Evolutionary conservation across 23 tunicate genomes (phyloP).

Genomic region (Trididemnum nubilum): DNA sequence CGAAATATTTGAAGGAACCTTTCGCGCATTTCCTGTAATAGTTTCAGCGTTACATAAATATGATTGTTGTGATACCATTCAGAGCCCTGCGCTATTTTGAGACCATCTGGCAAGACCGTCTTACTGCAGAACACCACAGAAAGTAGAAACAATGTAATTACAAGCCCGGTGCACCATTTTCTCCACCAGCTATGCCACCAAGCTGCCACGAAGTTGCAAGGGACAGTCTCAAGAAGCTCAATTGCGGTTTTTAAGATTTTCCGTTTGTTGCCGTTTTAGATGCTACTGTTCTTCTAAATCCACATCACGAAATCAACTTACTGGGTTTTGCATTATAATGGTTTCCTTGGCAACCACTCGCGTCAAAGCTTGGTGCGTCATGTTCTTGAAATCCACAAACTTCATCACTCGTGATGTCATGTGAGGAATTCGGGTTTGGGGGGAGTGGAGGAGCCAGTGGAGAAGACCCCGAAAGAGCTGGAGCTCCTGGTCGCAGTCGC

Average conservation of each 20-base stretch:
- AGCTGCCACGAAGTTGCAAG: too few relatives aligned
- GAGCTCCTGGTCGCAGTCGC: conserved; percentile 46
- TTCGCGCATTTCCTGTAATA: conserved; percentile 27
- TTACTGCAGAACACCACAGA: too few relatives aligned
- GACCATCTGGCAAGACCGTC: too few relatives aligned
- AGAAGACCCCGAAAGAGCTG: conserved; percentile 39
- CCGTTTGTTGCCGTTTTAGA: too few relatives aligned
- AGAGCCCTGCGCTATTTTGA: too few relatives aligned
- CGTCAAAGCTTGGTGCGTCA: conserved; percentile 23
- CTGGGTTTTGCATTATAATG: conserved; percentile 29
- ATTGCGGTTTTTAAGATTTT: too few relatives aligned
- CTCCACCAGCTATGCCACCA: too few relatives aligned
- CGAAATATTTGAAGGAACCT: conserved; percentile 6
- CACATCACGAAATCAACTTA: neutral
- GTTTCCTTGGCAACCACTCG: conserved; percentile 49
- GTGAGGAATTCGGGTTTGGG: conserved; percentile 38
- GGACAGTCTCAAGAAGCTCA: too few relatives aligned
- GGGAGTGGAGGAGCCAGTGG: conserved; percentile 47
- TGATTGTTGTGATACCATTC: too few relatives aligned
- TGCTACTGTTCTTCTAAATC: too few relatives aligned
- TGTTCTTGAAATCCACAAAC: conserved; percentile 55
- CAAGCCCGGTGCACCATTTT: too few relatives aligned
- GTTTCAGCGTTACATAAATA: neutral
- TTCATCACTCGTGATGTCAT: conserved; percentile 65
- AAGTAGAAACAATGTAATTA: too few relatives aligned